Evolutionary conservation across 2,113 vertebrate species (phyloP).

Genomic region (Indicator maculatus): DNA sequence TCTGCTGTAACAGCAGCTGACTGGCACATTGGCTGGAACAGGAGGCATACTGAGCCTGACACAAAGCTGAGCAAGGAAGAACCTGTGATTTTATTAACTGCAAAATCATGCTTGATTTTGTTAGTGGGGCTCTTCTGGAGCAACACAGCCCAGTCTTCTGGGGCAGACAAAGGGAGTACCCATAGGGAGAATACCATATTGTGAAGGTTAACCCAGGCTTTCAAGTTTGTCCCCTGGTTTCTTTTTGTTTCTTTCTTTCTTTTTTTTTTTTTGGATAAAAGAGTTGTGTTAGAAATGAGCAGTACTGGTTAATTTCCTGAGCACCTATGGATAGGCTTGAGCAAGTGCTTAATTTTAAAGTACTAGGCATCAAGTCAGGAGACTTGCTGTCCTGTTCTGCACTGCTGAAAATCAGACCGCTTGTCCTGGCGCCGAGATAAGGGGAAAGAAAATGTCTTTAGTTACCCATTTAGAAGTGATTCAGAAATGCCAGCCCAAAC

Average conservation of each 20-base stretch:
- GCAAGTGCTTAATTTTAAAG: not conserved
- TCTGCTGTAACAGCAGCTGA: conserved; percentile 49
- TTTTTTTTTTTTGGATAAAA: not conserved
- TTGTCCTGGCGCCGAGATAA: not conserved
- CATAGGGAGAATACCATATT: not conserved
- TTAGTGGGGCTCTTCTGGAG: not conserved
- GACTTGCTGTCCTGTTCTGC: not conserved
- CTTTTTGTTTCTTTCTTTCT: not conserved
- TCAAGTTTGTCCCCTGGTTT: not conserved
- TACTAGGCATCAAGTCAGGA: not conserved
- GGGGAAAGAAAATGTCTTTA: not conserved
- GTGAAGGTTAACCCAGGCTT: fast-evolving
- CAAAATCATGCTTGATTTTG: not conserved
- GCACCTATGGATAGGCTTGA: conserved; percentile 8
- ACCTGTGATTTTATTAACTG: not conserved
- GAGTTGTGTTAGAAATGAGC: not conserved
- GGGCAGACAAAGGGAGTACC: not conserved
- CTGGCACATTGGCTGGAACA: conserved; percentile 49
- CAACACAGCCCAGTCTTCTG: not conserved
- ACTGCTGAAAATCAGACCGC: not conserved
- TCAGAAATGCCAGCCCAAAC: not conserved
- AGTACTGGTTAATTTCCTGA: not conserved
- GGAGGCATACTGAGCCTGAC: not conserved
- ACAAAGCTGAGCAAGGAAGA: conserved; percentile 43
- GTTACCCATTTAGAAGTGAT: not conserved